phyloP scores from a whole-genome alignment of 2,888 invertebrate genomes.

The Aquatica leii region DNA sequence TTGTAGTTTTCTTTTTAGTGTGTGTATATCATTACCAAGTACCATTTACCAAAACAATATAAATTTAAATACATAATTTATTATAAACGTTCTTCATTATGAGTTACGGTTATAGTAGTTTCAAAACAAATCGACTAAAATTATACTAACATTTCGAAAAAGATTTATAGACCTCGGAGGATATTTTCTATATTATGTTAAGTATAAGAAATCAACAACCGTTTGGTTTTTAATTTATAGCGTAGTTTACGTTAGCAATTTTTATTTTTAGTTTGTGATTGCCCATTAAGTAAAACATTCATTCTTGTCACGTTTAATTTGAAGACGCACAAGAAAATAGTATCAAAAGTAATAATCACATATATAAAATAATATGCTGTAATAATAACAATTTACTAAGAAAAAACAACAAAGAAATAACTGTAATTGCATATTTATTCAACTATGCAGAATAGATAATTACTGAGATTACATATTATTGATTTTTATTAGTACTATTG shows the following conservation, averaged over 20 bases:
- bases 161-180: background rate
- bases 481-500: no score
- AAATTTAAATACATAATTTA: slow-evolving; percentile 6
- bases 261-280: slow-evolving; percentile 1
- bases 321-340: no score
- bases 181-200: slow-evolving; percentile 2
- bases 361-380: no score
- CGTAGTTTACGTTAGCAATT: background rate
- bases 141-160: background rate
- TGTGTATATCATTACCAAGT: background rate
- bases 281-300: background rate
- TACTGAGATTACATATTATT: no score
- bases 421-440: no score
- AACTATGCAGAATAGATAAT: no score
- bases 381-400: no score
- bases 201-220: slow-evolving; percentile 12
- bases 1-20: no score
- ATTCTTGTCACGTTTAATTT: no score
- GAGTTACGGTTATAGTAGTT: background rate
- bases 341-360: no score
- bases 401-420: no score
- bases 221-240: slow-evolving; percentile 6
- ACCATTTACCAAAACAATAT: slow-evolving; percentile 9
- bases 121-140: background rate
- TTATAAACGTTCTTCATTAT: slow-evolving; percentile 1